Conservation (phyloP, 2,888 invertebrate genomes). For the Halictus ligatus region DNA sequence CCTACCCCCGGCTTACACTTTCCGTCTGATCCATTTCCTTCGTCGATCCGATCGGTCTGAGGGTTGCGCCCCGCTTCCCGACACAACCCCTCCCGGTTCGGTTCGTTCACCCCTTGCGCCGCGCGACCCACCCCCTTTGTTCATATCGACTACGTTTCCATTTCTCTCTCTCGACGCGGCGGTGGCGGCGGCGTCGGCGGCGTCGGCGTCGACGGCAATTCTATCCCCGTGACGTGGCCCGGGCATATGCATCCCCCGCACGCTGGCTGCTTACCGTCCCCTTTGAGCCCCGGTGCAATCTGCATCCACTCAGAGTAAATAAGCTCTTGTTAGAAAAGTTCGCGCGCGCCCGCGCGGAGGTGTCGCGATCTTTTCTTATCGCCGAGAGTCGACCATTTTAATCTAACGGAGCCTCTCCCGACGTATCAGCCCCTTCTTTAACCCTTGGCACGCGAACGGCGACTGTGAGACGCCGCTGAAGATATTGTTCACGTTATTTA, state of each 20-base stretch:
- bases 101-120: slow-evolving; percentile 25
- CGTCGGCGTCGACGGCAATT: background rate
- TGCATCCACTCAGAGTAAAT: slow-evolving; percentile 12
- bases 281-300: slow-evolving; percentile 22
- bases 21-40: slow-evolving; percentile 57
- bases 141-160: slow-evolving; percentile 33
- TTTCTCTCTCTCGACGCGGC: slow-evolving; percentile 22
- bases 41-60: slow-evolving; percentile 29
- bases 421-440: background rate
- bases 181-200: background rate
- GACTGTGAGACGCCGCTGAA: too few species aligned
- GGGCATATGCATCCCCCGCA: slow-evolving; percentile 3
- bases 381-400: background rate
- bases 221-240: slow-evolving; percentile 10
- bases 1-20: slow-evolving; percentile 40
- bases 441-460: too few species aligned
- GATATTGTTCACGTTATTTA: too few species aligned
- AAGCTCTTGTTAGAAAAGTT: slow-evolving; percentile 8
- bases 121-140: background rate
- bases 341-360: background rate
- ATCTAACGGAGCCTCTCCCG: background rate
- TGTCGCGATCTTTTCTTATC: background rate
- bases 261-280: slow-evolving; percentile 6
- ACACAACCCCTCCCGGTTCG: slow-evolving; percentile 1
- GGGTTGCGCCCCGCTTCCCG: background rate